Conservation (phyloP, 2,888 invertebrate genomes). For the Choreutis nemorana region DNA sequence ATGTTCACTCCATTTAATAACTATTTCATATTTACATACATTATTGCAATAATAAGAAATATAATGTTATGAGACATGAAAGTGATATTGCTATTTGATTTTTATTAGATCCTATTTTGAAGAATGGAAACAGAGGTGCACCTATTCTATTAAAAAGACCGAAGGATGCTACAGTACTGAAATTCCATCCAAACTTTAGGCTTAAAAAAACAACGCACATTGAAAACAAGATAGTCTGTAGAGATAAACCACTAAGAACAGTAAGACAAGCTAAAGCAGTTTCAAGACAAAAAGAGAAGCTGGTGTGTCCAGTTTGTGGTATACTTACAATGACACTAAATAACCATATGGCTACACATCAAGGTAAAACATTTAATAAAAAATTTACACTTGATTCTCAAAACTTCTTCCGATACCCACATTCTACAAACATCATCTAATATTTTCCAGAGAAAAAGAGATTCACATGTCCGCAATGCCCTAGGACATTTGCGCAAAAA, state of each 20-base stretch:
- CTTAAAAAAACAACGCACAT: background rate
- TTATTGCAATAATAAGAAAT: background rate
- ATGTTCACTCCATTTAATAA: background rate
- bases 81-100: background rate
- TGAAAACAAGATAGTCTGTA: slow-evolving; percentile 13
- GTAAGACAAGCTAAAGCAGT: slow-evolving; percentile 25
- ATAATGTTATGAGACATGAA: background rate
- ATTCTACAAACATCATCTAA: slow-evolving; percentile 1
- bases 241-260: slow-evolving; percentile 33
- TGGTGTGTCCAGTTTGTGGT: slow-evolving; percentile 59
- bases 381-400: background rate
- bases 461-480: slow-evolving; percentile 49
- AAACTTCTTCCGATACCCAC: background rate
- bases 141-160: slow-evolving; percentile 52
- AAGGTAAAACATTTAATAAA: slow-evolving; percentile 29
- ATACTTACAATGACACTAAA: slow-evolving; percentile 54
- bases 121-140: slow-evolving; percentile 48
- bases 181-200: slow-evolving; percentile 36
- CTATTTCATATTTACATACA: background rate
- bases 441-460: slow-evolving; percentile 48
- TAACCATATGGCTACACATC: slow-evolving; percentile 56
- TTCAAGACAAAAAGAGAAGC: slow-evolving; percentile 46
- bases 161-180: slow-evolving; percentile 50
- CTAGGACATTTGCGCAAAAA: slow-evolving; percentile 52
- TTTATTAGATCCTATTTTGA: slow-evolving; percentile 46